Conservation (phyloP, 1,140 invertebrate genomes). For the Gryon sp. region DNA sequence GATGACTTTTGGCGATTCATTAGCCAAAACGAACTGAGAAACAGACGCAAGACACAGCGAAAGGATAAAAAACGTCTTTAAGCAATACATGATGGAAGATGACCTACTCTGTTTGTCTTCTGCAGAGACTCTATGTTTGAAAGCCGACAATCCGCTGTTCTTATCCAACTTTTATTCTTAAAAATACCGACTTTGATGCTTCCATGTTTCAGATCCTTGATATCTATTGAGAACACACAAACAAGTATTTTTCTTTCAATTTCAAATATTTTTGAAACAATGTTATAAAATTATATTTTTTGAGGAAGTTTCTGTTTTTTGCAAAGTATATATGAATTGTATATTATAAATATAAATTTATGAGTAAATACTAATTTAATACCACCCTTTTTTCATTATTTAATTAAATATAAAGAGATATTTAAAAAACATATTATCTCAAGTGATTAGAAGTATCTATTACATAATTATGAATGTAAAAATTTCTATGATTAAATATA, state of each 20-base stretch:
- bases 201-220: not conserved
- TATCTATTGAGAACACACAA: constrained; percentile 14
- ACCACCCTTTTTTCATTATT: too few relatives aligned
- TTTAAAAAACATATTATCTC: too few relatives aligned
- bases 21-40: not conserved
- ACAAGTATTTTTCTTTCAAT: constrained; percentile 8
- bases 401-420: too few relatives aligned
- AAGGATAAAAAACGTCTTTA: not conserved
- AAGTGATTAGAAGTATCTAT: too few relatives aligned
- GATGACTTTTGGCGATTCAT: constrained; percentile 68
- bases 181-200: constrained; percentile 2
- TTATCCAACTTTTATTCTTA: constrained; percentile 2
- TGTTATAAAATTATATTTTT: too few relatives aligned
- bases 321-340: too few relatives aligned
- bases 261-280: too few relatives aligned
- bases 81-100: not conserved
- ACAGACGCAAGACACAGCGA: not conserved
- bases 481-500: too few relatives aligned
- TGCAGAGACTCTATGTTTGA: not conserved
- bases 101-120: not conserved
- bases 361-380: too few relatives aligned
- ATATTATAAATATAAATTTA: too few relatives aligned
- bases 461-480: too few relatives aligned
- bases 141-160: constrained; percentile 1
- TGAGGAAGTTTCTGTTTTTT: too few relatives aligned